Conservation (phyloP, 2,113 vertebrate species). For the Sinocyclocheilus anophthalmus region DNA sequence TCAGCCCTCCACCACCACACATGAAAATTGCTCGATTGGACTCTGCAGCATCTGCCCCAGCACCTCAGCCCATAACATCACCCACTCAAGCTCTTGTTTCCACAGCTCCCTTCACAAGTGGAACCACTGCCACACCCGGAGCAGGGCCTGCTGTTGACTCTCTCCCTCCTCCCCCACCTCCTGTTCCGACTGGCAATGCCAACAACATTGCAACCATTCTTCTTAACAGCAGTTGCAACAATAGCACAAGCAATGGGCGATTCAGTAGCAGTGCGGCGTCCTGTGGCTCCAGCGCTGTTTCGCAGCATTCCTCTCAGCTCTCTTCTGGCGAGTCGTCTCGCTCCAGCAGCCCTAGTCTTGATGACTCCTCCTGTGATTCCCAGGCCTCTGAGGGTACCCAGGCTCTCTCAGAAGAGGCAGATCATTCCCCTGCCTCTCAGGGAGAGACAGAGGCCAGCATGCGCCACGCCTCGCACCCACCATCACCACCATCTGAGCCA, state of each 20-base stretch:
- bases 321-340: slow-evolving; percentile 96
- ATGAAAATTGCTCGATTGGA: slow-evolving; percentile 91
- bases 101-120: slow-evolving; percentile 41
- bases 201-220: slow-evolving; percentile 60
- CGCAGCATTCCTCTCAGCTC: slow-evolving; percentile 93
- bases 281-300: slow-evolving; percentile 92
- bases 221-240: slow-evolving; percentile 71
- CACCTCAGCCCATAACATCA: slow-evolving; percentile 56
- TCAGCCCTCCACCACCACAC: slow-evolving; percentile 79
- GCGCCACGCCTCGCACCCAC: slow-evolving; percentile 76
- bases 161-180: slow-evolving; percentile 69
- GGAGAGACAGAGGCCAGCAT: slow-evolving; percentile 72
- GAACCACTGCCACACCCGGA: slow-evolving; percentile 24
- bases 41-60: slow-evolving; percentile 65
- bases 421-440: slow-evolving; percentile 76
- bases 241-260: slow-evolving; percentile 81
- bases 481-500: slow-evolving; percentile 81
- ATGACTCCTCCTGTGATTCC: slow-evolving; percentile 93
- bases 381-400: slow-evolving; percentile 93
- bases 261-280: slow-evolving; percentile 89
- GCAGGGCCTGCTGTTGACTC: slow-evolving; percentile 60
- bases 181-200: slow-evolving; percentile 56
- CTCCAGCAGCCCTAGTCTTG: slow-evolving; percentile 93
- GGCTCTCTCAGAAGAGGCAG: slow-evolving; percentile 82
- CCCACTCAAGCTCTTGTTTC: slow-evolving; percentile 42